Percentiles rank a stretch among this genome's conserved stretches.
Evolutionary conservation across 2,113 vertebrate species (phyloP).

Genomic region (Lota lota): DNA sequence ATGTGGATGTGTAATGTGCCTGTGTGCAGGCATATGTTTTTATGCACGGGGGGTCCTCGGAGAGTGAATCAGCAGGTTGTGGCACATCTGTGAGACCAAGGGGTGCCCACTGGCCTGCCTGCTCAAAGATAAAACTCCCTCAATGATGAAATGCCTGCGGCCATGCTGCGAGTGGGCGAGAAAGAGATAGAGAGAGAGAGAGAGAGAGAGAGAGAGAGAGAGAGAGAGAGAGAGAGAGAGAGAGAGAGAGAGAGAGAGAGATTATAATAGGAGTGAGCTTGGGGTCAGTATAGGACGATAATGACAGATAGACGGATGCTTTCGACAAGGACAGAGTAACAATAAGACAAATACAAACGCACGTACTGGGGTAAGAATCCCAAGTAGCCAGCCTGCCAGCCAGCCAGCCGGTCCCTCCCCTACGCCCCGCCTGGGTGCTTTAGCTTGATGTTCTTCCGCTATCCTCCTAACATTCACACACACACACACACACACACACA

Average conservation of each 20-base stretch:
- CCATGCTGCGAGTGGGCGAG: conserved; percentile 51
- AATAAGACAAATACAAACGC: too few relatives aligned
- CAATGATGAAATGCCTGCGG: conserved; percentile 71
- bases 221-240: not conserved
- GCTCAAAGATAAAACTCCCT: conserved; percentile 48
- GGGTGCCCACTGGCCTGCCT: conserved; percentile 63
- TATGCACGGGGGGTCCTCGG: conserved; percentile 27
- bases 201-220: not conserved
- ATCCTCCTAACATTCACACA: not conserved
- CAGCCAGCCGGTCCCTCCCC: not conserved
- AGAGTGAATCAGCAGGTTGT: conserved; percentile 73
- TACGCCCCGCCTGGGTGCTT: too few relatives aligned
- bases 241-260: conserved; percentile 26
- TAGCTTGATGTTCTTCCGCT: too few relatives aligned
- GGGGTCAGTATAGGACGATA: too few relatives aligned
- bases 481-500: too few relatives aligned
- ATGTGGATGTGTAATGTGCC: conserved; percentile 1
- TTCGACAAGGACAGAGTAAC: too few relatives aligned
- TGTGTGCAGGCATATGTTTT: conserved; percentile 10
- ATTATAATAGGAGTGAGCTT: not conserved
- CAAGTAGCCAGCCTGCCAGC: too few relatives aligned
- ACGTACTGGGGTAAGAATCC: too few relatives aligned
- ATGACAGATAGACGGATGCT: too few relatives aligned
- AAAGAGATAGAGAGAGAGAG: conserved; percentile 10
- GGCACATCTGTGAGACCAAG: conserved; percentile 42